These are phyloP conservation scores for Meles meles DNA, from an alignment of 2,113 vertebrate species.

Conservation along the genomic window DNA sequence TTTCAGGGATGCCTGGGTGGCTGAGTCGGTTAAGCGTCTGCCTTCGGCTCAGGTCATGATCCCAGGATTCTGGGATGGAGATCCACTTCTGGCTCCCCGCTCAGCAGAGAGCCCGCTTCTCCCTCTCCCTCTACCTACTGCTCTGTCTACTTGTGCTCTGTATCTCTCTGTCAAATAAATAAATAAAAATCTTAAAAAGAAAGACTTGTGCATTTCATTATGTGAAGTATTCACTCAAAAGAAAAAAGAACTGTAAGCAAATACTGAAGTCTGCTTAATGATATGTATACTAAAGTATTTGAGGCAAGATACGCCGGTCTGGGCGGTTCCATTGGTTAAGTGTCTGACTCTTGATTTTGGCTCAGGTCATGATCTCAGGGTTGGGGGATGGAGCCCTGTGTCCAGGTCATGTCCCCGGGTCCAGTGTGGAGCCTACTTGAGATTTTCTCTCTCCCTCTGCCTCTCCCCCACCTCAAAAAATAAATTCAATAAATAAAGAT, in stretches of 20 bases:
- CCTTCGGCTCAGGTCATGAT: too few species aligned
- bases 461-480: neutral
- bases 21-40: too few species aligned
- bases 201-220: constrained; percentile 3
- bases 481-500: neutral
- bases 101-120: too few species aligned
- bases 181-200: too few species aligned
- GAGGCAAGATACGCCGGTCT: neutral
- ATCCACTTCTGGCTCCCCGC: too few species aligned
- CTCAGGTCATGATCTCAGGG: neutral
- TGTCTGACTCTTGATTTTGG: neutral
- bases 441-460: neutral
- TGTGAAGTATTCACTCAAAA: constrained; percentile 36
- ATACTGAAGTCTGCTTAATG: neutral
- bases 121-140: too few species aligned
- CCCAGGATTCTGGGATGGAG: too few species aligned
- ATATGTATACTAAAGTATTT: neutral
- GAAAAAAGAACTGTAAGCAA: constrained; percentile 22
- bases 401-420: neutral
- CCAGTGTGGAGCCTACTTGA: neutral
- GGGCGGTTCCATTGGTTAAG: neutral
- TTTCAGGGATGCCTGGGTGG: neutral
- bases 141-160: too few species aligned
- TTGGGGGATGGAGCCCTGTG: neutral
- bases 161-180: too few species aligned